These are phyloP conservation scores for Tortrix viridana DNA, from an alignment of 2,888 invertebrate genomes.

Conservation along the genomic window DNA sequence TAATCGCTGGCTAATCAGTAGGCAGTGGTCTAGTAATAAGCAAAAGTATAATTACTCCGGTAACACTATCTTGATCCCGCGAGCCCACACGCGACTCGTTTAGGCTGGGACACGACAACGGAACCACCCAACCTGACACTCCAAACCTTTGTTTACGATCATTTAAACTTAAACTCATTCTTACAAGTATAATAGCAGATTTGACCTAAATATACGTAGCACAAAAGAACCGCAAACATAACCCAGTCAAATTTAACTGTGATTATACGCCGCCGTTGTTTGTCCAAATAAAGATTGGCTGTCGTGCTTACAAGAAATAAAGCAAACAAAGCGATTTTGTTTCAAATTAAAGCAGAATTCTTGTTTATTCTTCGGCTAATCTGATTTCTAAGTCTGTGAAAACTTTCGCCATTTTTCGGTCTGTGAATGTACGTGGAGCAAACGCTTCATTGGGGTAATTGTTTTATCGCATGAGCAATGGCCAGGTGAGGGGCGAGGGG, in stretches of 20 bases:
- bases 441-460: conserved; percentile 77
- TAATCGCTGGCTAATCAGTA: conserved; percentile 27
- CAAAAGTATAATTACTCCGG: conserved; percentile 75
- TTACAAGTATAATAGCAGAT: not conserved
- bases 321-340: conserved; percentile 37
- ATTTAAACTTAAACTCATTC: not conserved
- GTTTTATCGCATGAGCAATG: conserved; percentile 82
- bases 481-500: conserved; percentile 52
- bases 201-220: not conserved
- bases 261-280: conserved; percentile 25
- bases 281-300: conserved; percentile 32
- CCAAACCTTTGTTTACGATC: conserved; percentile 52
- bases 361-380: conserved; percentile 35
- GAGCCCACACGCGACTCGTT: conserved; percentile 70
- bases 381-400: conserved; percentile 37
- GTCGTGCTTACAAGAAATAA: conserved; percentile 33
- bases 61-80: conserved; percentile 70
- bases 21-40: conserved; percentile 54
- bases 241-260: conserved; percentile 26
- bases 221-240: conserved; percentile 8
- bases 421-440: conserved; percentile 60
- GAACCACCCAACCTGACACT: conserved; percentile 63
- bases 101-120: conserved; percentile 69
- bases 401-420: conserved; percentile 51
- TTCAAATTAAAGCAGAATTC: conserved; percentile 35